Evolutionary conservation across 2,113 vertebrate genomes (phyloP), one percentile per base, ranked within the genome.

Genomic region (Sinocyclocheilus rhinocerous): DNA sequence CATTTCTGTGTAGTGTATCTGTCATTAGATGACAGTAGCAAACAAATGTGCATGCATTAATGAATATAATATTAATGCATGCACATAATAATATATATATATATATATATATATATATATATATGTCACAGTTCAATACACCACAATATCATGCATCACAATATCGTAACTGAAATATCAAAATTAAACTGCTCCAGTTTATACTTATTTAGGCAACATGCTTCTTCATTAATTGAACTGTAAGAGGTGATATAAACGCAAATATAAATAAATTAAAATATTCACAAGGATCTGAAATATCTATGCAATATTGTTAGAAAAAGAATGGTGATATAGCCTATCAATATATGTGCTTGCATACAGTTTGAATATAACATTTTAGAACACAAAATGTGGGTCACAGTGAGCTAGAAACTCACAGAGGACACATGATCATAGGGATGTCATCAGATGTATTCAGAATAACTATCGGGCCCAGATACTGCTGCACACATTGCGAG

Each of bases 371-470:
- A 69, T 72, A 48, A 4, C 11, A 12, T 48, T 48, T 48, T 48
- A 48, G 0, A 42, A n/a, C 70, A 36, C 4, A 73, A 42, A 6
- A 73, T 45, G 39, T 50, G 12, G 45, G 6, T 45, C 24, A 76
- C 13, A 50, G 45, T 76, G 45, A 7, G 5, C 70, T 6, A 52
- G 15, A 76, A 29, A 26, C 45, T 13, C 42, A 26, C 36, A 76
- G n/a, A n/a, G n/a, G n/a, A n/a, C n/a, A n/a, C n/a, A n/a, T 48
- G 4, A 81, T 48, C 7, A 48, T 24, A 15, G 9, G 39, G n/a
- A 50, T 81, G 16, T 81, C 33, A 63, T 45, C 20, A 63, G 33
- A 81, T 63, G 80, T 69, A 42, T 67, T 81, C 16, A 29, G 16
- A 83, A 57, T 83, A 33, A 70, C 10, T 50, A 29, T 26, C 5